Evolutionary conservation across 2,888 invertebrate species (phyloP).

Genomic region (Acleris sparsana): DNA sequence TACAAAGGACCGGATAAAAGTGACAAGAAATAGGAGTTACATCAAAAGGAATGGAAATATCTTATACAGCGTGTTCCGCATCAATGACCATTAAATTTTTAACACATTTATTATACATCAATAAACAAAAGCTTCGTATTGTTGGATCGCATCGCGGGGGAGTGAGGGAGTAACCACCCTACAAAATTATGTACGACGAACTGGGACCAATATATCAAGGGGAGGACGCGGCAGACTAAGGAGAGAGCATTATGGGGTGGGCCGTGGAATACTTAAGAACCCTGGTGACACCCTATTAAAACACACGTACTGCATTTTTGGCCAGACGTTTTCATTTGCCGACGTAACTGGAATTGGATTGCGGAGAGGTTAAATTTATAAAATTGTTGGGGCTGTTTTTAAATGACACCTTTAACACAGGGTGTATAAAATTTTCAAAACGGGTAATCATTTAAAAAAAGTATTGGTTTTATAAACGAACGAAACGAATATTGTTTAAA

Average conservation of each 20-base stretch:
- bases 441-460: too few relatives aligned
- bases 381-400: conserved; percentile 18
- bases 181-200: conserved; percentile 84
- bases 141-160: conserved; percentile 68
- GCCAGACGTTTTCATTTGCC: conserved; percentile 78
- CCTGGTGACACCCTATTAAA: conserved; percentile 83
- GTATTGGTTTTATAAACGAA: too few relatives aligned
- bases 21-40: not conserved
- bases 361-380: conserved; percentile 31
- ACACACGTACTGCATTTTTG: conserved; percentile 81
- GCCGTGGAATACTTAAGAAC: conserved; percentile 83
- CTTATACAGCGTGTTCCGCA: conserved; percentile 23
- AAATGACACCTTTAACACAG: not conserved
- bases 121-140: conserved; percentile 81
- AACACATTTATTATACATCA: conserved; percentile 67
- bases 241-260: conserved; percentile 82
- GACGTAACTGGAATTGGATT: conserved; percentile 57
- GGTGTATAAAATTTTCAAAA: too few relatives aligned
- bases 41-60: conserved; percentile 27
- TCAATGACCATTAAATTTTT: conserved; percentile 46
- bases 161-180: conserved; percentile 66
- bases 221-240: conserved; percentile 83
- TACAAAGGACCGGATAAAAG: not conserved
- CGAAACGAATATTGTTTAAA: too few relatives aligned
- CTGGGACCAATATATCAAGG: conserved; percentile 84